Percentiles rank a stretch among this genome's conserved stretches.
These are phyloP conservation scores for Atlantisia rogersi DNA, from an alignment of 2,113 vertebrate genomes.

Conservation along the genomic window DNA sequence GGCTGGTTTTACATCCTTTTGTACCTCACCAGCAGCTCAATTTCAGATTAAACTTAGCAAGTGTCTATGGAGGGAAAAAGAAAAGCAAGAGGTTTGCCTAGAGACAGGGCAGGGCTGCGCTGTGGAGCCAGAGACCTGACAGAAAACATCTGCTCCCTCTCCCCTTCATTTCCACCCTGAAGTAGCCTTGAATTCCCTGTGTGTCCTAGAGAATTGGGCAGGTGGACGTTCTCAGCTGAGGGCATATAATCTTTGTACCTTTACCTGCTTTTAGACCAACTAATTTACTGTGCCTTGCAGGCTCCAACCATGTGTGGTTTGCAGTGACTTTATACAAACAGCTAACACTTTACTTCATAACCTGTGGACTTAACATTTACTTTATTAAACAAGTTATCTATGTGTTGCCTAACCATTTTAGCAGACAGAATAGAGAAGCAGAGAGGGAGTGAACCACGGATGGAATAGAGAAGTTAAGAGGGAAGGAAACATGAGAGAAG, in stretches of 20 bases:
- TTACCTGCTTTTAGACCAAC: neutral
- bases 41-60: neutral
- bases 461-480: constrained; percentile 13
- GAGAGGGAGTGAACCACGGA: neutral
- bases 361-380: neutral
- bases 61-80: neutral
- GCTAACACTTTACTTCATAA: neutral
- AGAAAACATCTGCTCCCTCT: fast-evolving
- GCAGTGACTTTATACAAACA: neutral
- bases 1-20: neutral
- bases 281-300: neutral
- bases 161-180: neutral
- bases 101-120: fast-evolving
- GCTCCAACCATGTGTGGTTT: neutral
- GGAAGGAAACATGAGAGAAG: neutral
- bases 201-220: neutral
- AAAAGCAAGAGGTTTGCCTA: neutral
- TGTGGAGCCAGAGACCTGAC: neutral
- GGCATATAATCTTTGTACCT: neutral
- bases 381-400: neutral
- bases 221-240: neutral
- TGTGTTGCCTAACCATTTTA: neutral
- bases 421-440: neutral
- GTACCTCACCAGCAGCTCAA: neutral
- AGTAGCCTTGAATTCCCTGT: neutral